Conservation (phyloP, 1,140 invertebrate species). For the Pseudomyrmex pallidus region DNA sequence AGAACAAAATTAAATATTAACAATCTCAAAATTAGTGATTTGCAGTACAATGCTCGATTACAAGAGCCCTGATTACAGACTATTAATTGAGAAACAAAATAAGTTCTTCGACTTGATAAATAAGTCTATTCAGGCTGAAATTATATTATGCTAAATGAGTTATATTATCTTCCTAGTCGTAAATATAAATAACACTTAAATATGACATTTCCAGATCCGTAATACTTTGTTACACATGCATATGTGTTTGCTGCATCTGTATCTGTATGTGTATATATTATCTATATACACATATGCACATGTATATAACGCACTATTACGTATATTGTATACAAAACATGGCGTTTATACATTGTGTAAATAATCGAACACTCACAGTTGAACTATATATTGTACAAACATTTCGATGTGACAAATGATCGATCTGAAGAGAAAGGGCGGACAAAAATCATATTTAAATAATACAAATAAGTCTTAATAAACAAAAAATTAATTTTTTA, state of each 20-base stretch:
- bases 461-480: too few species aligned
- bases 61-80: conserved; percentile 40
- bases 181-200: not conserved
- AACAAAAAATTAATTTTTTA: too few species aligned
- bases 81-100: not conserved
- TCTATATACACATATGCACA: not conserved
- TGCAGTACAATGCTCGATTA: not conserved
- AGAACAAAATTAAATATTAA: not conserved
- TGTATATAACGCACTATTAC: conserved; percentile 38
- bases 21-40: conserved; percentile 2
- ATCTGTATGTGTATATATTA: not conserved
- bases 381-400: conserved; percentile 21
- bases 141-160: too few species aligned
- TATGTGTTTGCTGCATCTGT: not conserved
- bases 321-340: conserved; percentile 31
- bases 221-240: conserved; percentile 41
- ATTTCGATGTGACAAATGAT: not conserved
- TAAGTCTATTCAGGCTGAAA: too few species aligned
- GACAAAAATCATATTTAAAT: too few species aligned
- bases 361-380: conserved; percentile 50
- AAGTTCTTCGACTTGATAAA: too few species aligned
- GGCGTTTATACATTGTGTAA: conserved; percentile 55
- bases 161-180: too few species aligned
- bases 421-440: too few species aligned
- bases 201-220: not conserved